Base-by-base conservation (phyloP, 2,888 invertebrate species). In the Eledone cirrhosa region DNA sequence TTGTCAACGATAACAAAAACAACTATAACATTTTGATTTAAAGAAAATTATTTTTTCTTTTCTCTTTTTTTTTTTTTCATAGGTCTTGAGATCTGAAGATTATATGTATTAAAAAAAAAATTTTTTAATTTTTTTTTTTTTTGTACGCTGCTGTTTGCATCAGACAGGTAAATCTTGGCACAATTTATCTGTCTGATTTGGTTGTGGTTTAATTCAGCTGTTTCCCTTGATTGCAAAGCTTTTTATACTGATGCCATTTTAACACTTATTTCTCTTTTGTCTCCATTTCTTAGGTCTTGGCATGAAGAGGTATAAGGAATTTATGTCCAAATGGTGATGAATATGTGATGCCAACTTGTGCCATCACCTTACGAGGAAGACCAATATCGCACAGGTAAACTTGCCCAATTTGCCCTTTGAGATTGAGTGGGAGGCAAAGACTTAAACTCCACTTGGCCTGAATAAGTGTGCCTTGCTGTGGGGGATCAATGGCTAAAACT, bases 361-460 rank as follows among this genome's bases (percentile, higher is more conserved):
- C 92, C 92, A 94, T 96, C 86, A 96, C 93, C 89, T 93, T 93
- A 84, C 93, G 92, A 47, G 97, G 96, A 88, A 96, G 93, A 84
- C 95, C 95, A 87, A 96, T 92, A 92, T 96, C 95, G 90, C 95
- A 95, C 83, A 97, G 93, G 92, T 95, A 96, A 85, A 96, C 92
- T 81, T 88, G 87, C 77, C 95, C 94, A 69, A 84, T 85, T 65
- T 83, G 82, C 79, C 93, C 93, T 85, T 92, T 92, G 89, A 94
- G 93, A 13, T 93, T 92, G 76, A 95, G 91, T 63, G 95, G 95
- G 87, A 95, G 91, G 74, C 93, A 94, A 77, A 95, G 94, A 82
- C 94, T 91, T 81, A 95, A 91, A 67, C 94, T 94, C 91, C 94
- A 94, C 90, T 95, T 95, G 72, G 93, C 92, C 69, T 91, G 88